Percentiles rank a stretch among this genome's conserved stretches.
phyloP scores from a whole-genome alignment of 2,113 vertebrate genomes.

The Sinosuthora webbiana region DNA sequence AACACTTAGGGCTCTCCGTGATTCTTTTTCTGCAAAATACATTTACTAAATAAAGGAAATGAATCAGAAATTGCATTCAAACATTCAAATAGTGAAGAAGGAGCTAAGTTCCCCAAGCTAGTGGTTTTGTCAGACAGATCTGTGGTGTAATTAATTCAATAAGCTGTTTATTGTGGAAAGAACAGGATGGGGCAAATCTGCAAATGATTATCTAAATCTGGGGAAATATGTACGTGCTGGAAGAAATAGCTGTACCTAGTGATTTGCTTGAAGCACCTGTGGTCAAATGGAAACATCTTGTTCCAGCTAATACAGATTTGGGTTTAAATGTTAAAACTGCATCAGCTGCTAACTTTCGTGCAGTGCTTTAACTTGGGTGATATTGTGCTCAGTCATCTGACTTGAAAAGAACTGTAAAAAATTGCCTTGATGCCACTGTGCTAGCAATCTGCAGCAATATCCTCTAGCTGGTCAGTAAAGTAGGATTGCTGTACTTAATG shows the following conservation, averaged over 20 bases:
- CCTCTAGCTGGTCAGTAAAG: neutral
- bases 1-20: constrained; percentile 19
- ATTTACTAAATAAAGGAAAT: neutral
- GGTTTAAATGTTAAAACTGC: neutral
- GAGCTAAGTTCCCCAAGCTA: neutral
- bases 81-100: neutral
- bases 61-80: neutral
- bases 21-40: neutral
- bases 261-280: neutral
- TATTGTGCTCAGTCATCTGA: neutral
- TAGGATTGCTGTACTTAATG: constrained; percentile 27
- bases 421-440: neutral
- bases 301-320: neutral
- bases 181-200: neutral
- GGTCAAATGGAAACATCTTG: neutral
- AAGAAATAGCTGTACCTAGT: neutral
- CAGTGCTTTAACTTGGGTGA: neutral
- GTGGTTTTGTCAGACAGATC: neutral
- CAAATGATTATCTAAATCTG: neutral
- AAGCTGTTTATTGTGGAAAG: neutral
- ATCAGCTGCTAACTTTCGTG: neutral
- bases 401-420: neutral
- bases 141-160: neutral
- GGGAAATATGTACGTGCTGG: neutral
- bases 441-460: neutral